Conservation (phyloP, 2,888 invertebrate genomes). For the Lamproptera curius region DNA sequence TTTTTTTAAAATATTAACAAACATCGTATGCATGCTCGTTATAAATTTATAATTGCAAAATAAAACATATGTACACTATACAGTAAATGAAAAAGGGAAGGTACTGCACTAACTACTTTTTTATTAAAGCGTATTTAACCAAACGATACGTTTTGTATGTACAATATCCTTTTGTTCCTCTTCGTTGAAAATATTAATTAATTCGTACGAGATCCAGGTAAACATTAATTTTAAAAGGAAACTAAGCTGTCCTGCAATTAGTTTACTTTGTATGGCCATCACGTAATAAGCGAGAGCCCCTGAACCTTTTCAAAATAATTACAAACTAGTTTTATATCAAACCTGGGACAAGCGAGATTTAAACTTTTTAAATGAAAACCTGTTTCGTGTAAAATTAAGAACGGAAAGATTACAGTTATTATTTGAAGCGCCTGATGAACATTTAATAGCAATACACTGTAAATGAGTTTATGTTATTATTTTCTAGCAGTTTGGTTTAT, state of each 20-base stretch:
- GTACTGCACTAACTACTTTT: no score
- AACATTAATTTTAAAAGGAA: constrained; percentile 13
- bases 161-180: neutral
- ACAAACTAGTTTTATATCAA: constrained; percentile 19
- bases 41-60: no score
- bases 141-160: neutral
- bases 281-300: constrained; percentile 14
- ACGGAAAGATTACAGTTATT: no score
- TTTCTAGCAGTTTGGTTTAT: no score
- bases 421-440: neutral
- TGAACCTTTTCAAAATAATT: constrained; percentile 18
- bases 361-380: no score
- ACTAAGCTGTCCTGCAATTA: constrained; percentile 16
- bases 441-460: constrained; percentile 8
- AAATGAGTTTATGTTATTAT: neutral
- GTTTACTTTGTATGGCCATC: constrained; percentile 15
- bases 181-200: neutral
- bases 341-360: constrained; percentile 3
- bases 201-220: constrained; percentile 1
- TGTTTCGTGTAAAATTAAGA: no score
- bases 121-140: no score
- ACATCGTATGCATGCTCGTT: no score
- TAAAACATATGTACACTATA: no score
- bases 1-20: no score
- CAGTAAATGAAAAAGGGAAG: no score